Percentiles rank a stretch among this genome's conserved stretches.
phyloP scores from a whole-genome alignment of 2,797 vertebrate genomes.

The Anguilla anguilla region DNA sequence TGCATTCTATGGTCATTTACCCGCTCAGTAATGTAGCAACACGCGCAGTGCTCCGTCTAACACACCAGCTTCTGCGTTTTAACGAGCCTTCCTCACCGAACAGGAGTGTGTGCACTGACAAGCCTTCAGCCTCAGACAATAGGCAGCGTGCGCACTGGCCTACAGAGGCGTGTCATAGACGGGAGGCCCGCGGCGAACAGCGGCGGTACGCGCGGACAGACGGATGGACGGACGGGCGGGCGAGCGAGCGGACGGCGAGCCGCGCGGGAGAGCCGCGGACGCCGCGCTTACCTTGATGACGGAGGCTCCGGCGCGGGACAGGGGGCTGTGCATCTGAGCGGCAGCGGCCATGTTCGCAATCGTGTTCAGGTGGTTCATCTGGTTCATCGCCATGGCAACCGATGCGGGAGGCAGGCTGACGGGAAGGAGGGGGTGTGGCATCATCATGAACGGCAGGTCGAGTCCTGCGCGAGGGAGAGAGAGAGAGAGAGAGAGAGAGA shows the following conservation, averaged over 20 bases:
- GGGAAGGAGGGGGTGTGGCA: conserved; percentile 89
- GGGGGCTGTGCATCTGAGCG: conserved; percentile 83
- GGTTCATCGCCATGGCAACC: conserved; percentile 92
- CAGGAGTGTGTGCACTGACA: neutral
- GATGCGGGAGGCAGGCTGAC: conserved; percentile 89
- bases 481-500: neutral
- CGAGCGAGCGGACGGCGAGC: no score
- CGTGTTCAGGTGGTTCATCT: conserved; percentile 91
- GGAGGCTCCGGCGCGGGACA: conserved; percentile 80
- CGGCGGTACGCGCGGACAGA: no score
- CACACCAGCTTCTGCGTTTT: neutral
- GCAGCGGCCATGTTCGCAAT: conserved; percentile 87
- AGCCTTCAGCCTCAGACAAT: neutral
- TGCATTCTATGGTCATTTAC: neutral
- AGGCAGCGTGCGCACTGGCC: neutral
- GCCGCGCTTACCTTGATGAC: conserved; percentile 81
- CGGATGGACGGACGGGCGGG: neutral
- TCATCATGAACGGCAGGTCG: conserved; percentile 92
- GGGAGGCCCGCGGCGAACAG: neutral
- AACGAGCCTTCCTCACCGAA: conserved; percentile 4
- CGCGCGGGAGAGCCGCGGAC: neutral
- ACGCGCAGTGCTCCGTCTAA: neutral
- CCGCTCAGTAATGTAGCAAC: neutral
- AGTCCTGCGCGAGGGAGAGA: conserved; percentile 73
- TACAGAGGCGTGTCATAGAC: neutral